These are phyloP conservation scores for Tanypteryx hageni DNA, from an alignment of 2,888 invertebrate genomes.

Conservation along the genomic window DNA sequence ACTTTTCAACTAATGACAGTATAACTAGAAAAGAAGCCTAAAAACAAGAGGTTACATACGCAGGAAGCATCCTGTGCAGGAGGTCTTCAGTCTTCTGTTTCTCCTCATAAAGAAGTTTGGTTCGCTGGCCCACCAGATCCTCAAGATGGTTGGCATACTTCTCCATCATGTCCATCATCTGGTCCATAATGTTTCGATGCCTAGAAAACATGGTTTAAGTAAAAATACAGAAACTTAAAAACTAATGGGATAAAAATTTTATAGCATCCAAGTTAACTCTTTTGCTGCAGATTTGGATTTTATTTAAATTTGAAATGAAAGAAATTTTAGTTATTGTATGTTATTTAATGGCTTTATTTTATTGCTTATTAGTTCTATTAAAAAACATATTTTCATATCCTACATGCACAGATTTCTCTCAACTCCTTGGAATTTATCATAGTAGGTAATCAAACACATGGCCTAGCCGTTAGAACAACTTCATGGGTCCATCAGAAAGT, in stretches of 20 bases:
- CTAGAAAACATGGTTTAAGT: conserved; percentile 74
- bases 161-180: conserved; percentile 99
- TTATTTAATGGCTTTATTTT: too few species aligned
- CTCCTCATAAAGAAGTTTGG: conserved; percentile 91
- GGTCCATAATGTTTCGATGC: conserved; percentile 94
- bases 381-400: too few species aligned
- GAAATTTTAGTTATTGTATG: too few species aligned
- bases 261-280: neutral
- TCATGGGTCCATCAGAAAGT: too few species aligned
- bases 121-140: conserved; percentile 94
- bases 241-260: neutral
- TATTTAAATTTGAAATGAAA: too few species aligned
- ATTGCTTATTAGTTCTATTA: too few species aligned
- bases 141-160: conserved; percentile 96
- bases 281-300: too few species aligned
- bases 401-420: too few species aligned
- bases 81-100: conserved; percentile 96
- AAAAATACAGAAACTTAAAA: conserved; percentile 18
- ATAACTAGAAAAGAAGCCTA: neutral
- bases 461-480: too few species aligned
- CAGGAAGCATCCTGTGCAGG: conserved; percentile 95
- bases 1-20: neutral
- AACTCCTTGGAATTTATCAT: too few species aligned
- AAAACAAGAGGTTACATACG: conserved; percentile 77
- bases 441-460: too few species aligned